Percentiles rank a stretch among this genome's conserved stretches.
Conservation (phyloP, 64 coral and sea anemone species). For the Astreopora myriophthalma region DNA sequence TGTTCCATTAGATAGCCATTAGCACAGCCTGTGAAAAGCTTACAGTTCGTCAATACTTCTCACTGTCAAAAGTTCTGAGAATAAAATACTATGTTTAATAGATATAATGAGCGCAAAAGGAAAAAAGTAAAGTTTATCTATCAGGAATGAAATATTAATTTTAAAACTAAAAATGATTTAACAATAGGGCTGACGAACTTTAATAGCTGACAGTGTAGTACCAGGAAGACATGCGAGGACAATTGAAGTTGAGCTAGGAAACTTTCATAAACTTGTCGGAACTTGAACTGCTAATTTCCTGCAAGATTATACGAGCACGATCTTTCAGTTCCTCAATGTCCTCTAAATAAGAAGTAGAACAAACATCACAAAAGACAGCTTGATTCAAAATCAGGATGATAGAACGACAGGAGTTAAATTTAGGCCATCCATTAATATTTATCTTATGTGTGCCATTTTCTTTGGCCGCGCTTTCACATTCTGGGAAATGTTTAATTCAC, state of each 20-base stretch:
- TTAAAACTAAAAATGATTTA: not conserved
- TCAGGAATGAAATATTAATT: not conserved
- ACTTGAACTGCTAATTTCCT: not conserved
- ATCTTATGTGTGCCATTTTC: not conserved
- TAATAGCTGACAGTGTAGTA: not conserved
- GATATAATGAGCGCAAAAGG: not conserved
- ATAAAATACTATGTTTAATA: too few species aligned
- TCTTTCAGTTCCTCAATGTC: not conserved
- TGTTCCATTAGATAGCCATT: too few species aligned
- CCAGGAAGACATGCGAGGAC: not conserved
- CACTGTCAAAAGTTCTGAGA: not conserved
- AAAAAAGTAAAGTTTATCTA: too few species aligned
- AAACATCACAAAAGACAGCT: not conserved
- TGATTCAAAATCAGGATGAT: too few species aligned
- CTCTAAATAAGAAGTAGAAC: not conserved
- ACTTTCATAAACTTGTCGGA: not conserved
- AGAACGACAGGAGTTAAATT: too few species aligned
- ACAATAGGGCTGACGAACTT: too few species aligned
- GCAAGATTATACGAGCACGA: too few species aligned
- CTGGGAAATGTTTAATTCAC: not conserved
- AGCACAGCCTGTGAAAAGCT: not conserved
- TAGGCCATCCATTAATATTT: too few species aligned
- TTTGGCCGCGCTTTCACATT: not conserved
- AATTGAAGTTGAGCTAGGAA: too few species aligned
- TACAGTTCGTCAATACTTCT: not conserved